phyloP scores from a whole-genome alignment of 2,797 vertebrate genomes.

The Onychomys torridus region DNA sequence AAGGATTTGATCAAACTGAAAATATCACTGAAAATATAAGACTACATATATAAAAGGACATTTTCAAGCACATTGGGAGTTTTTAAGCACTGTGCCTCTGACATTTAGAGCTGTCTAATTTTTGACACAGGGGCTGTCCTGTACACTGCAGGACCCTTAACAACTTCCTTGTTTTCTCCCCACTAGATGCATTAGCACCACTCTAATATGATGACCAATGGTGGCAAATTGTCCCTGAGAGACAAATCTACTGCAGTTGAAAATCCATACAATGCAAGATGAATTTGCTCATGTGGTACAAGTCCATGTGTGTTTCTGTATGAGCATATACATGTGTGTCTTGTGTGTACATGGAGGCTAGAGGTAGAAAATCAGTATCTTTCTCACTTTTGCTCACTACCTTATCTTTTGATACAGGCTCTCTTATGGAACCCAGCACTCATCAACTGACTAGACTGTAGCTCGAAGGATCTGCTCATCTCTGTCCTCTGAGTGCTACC shows the following conservation, averaged over 20 bases:
- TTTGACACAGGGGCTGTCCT: background rate
- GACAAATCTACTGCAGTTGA: background rate
- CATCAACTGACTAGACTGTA: background rate
- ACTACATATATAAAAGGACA: background rate
- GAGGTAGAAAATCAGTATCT: background rate
- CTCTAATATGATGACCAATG: background rate
- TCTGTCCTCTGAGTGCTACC: background rate
- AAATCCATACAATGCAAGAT: background rate
- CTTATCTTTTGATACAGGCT: background rate
- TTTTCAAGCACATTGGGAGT: background rate
- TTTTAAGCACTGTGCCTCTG: background rate
- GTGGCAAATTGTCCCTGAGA: background rate
- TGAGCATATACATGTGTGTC: no score
- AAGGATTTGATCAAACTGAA: background rate
- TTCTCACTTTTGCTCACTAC: background rate
- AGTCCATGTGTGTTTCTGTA: background rate
- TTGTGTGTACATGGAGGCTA: background rate
- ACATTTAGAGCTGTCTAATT: background rate
- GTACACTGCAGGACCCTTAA: background rate
- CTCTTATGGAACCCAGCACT: background rate
- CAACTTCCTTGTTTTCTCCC: background rate
- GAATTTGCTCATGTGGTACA: background rate
- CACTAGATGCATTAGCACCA: background rate
- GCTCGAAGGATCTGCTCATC: background rate
- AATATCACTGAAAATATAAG: conserved; percentile 13